Percentiles rank a stretch among this genome's conserved stretches.
Evolutionary conservation across 2,113 vertebrate species (phyloP).

Genomic region (Axis porcinus): DNA sequence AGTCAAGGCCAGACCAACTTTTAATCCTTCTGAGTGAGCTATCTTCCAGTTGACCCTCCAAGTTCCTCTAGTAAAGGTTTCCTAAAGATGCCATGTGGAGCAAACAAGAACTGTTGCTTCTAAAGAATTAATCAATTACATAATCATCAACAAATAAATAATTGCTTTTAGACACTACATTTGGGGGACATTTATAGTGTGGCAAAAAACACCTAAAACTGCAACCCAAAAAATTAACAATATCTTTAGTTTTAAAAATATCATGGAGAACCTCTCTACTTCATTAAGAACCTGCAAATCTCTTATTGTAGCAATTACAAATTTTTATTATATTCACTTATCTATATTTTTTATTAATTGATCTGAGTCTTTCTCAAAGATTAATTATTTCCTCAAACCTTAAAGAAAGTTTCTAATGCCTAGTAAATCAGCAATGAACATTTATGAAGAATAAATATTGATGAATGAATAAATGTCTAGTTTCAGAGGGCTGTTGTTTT

Average conservation of each 20-base stretch:
- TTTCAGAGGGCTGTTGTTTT: not conserved
- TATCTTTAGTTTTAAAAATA: not conserved
- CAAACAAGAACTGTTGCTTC: not conserved
- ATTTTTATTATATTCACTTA: not conserved
- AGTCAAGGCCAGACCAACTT: not conserved
- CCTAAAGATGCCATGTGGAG: not conserved
- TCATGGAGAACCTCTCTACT: not conserved
- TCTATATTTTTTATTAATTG: not conserved
- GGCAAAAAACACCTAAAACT: not conserved
- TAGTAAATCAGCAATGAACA: not conserved
- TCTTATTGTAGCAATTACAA: not conserved
- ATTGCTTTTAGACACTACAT: not conserved
- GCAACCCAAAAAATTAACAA: not conserved
- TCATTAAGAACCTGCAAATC: not conserved
- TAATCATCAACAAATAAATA: not conserved
- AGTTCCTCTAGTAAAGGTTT: not conserved
- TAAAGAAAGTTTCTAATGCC: not conserved
- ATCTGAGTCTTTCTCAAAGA: not conserved
- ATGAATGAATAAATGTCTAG: not conserved
- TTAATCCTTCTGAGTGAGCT: not conserved
- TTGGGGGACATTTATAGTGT: not conserved
- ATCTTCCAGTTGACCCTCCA: not conserved
- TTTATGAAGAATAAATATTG: not conserved
- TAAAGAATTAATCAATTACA: not conserved
- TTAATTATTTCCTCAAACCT: not conserved